Evolutionary conservation across 2,113 vertebrate species (phyloP), one percentile per base, ranked within the genome.

Genomic region (Echinops telfairi): DNA sequence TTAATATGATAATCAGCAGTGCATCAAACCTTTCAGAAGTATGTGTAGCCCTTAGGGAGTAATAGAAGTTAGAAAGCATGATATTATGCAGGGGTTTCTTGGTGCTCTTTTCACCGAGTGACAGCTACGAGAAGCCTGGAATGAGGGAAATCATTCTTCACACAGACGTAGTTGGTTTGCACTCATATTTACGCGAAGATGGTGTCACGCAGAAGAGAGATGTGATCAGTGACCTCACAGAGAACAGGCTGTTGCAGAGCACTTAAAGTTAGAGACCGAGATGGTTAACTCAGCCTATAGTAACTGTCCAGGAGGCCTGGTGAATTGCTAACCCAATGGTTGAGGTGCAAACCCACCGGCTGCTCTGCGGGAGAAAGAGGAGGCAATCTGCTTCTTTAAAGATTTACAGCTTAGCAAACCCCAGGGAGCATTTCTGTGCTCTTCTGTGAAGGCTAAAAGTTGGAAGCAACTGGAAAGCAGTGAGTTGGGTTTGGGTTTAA

Each of bases 81-180:
- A 85, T 8, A 40, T 57, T 58, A 53, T 7, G n/a, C 15, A 33
- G 66, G 57, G 71, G 22, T 10, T 1, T n/a, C 83, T 73, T 77
- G 68, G n/a, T 93, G 62, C 43, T 27, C 1, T 86, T 86, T 92
- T 76, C 86, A 92, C 62, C 75, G 80, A 87, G 85, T 75, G 31
- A 81, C 38, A 95, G 78, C 36, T 78, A n/a, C 2, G 25, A 47
- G 53, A 68, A 76, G 12, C 58, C 60, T 12, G 31, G 57, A 68
- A 89, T 81, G 80, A 25, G 47, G 10, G 8, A 76, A 92, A 83
- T 79, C 4, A 20, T 64, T 92, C 71, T 84, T 84, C 40, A 27
- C 47, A 89, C 33, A 93, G 36, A 80, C 20, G 53, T 15, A 43
- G 20, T 71, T 83, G 88, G 79, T 40, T 38, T 38, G 20, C 31